Conservation (phyloP, 2,888 invertebrate genomes). For the Cryptocheilus praepositus region DNA sequence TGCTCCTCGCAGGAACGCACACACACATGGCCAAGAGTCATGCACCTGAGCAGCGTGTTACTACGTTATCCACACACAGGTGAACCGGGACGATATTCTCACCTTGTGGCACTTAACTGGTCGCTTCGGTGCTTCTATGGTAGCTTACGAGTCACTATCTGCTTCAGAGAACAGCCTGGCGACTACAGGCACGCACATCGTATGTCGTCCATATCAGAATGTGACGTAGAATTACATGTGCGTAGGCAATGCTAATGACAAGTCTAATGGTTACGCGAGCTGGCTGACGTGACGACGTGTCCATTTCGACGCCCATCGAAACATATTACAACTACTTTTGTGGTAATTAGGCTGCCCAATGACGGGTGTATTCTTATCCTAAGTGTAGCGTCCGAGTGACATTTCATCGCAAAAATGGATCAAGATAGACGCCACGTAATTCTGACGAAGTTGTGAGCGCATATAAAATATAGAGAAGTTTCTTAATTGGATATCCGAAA, state of each 20-base stretch:
- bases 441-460: too few relatives aligned
- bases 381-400: background rate
- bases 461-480: too few relatives aligned
- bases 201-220: background rate
- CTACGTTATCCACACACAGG: conserved; percentile 11
- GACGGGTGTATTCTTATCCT: conserved; percentile 13
- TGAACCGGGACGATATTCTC: conserved; percentile 11
- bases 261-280: conserved; percentile 36
- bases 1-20: conserved; percentile 21
- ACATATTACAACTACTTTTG: conserved; percentile 16
- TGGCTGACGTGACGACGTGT: conserved; percentile 16
- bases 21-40: conserved; percentile 19
- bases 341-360: conserved; percentile 13
- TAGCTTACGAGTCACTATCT: conserved; percentile 4
- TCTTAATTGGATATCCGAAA: too few relatives aligned
- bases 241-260: conserved; percentile 39
- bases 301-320: conserved; percentile 9
- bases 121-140: conserved; percentile 12
- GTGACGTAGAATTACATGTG: conserved; percentile 7
- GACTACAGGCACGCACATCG: background rate
- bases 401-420: background rate
- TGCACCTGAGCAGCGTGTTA: conserved; percentile 12
- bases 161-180: too few relatives aligned
- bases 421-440: too few relatives aligned
- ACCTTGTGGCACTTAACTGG: conserved; percentile 7